These are phyloP conservation scores for Crotophaga sulcirostris DNA, from an alignment of 2,113 vertebrate species.

Conservation along the genomic window DNA sequence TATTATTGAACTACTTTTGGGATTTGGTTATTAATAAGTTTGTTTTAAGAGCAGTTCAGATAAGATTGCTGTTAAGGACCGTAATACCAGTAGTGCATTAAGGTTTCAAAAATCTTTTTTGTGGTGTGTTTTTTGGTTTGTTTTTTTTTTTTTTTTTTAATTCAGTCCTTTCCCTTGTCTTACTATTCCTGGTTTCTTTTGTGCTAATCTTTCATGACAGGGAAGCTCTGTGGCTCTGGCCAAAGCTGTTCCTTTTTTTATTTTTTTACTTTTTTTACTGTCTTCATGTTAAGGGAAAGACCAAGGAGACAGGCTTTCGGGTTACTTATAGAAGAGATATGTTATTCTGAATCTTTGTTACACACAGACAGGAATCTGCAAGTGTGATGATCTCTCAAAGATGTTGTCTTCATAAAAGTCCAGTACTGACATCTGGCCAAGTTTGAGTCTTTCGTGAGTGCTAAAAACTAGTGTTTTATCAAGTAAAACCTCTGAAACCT, in stretches of 20 bases:
- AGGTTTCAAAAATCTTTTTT: not conserved
- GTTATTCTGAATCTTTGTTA: not conserved
- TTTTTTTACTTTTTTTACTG: no score
- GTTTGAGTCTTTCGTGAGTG: not conserved
- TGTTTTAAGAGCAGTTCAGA: not conserved
- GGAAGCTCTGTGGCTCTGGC: not conserved
- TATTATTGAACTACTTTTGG: not conserved
- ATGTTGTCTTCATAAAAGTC: not conserved
- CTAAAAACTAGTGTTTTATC: not conserved
- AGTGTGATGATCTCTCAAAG: rapidly evolving
- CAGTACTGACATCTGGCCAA: not conserved
- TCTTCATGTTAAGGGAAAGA: not conserved
- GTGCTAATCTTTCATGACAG: not conserved
- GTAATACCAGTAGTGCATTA: not conserved
- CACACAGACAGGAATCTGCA: not conserved
- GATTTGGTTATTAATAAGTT: not conserved
- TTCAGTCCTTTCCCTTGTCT: not conserved
- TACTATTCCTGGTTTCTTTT: not conserved
- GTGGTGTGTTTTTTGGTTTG: no score
- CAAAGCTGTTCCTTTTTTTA: not conserved
- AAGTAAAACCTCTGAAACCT: not conserved
- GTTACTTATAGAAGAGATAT: not conserved
- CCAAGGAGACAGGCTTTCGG: not conserved
- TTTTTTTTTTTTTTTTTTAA: not conserved
- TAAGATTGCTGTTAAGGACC: not conserved